Percentiles rank a stretch among this genome's conserved stretches.
Conservation (phyloP, 2,797 vertebrate species). For the Agapornis canus region DNA sequence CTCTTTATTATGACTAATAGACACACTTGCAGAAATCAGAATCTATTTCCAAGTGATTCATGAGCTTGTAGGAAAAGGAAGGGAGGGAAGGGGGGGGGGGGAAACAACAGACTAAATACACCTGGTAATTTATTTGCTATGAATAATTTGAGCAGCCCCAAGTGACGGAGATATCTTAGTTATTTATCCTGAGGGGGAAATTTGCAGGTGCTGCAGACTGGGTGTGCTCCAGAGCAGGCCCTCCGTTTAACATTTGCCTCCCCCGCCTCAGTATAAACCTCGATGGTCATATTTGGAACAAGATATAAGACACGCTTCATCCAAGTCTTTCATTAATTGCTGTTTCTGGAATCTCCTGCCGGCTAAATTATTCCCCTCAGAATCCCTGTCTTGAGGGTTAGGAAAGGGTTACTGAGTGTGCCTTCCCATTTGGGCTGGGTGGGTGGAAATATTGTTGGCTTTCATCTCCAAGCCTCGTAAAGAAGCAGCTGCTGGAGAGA, state of each 20-base stretch:
- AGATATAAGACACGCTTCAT: slow-evolving; percentile 24
- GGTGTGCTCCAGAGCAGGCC: slow-evolving; percentile 4
- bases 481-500: slow-evolving; percentile 37
- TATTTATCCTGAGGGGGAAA: slow-evolving; percentile 57
- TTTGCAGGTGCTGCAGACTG: slow-evolving; percentile 56
- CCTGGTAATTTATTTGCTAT: slow-evolving; percentile 59
- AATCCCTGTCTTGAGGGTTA: not conserved
- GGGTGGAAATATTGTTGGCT: slow-evolving; percentile 5
- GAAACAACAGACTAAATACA: slow-evolving; percentile 30
- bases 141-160: slow-evolving; percentile 50
- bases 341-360: slow-evolving; percentile 47
- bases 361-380: not conserved
- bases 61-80: not conserved
- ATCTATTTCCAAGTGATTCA: slow-evolving; percentile 50
- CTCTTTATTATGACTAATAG: slow-evolving; percentile 46
- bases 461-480: slow-evolving; percentile 37
- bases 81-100: accelerated
- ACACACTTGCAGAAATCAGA: slow-evolving; percentile 48
- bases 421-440: not conserved
- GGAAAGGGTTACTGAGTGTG: slow-evolving; percentile 46
- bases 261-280: not conserved
- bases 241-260: slow-evolving; percentile 12
- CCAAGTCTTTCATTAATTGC: slow-evolving; percentile 8
- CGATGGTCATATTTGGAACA: not conserved
- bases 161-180: slow-evolving; percentile 45